These are phyloP conservation scores for Tenthredo notha DNA, from an alignment of 2,888 invertebrate genomes.

Conservation along the genomic window DNA sequence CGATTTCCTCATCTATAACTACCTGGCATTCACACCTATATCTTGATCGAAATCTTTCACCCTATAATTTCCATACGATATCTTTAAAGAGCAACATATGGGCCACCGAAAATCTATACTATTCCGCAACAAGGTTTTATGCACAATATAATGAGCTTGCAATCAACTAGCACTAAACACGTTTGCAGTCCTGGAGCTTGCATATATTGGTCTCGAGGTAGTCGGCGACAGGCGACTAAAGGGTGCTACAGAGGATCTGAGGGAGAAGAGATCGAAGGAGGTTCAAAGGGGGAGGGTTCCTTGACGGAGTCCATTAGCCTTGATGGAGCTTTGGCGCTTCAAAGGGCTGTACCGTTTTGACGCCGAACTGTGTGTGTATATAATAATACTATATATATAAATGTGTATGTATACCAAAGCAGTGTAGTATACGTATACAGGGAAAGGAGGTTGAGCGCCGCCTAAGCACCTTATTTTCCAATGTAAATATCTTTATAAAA, in stretches of 20 bases:
- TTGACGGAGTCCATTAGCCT: constrained; percentile 73
- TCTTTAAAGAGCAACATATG: not conserved
- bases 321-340: constrained; percentile 71
- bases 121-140: constrained; percentile 60
- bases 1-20: not conserved
- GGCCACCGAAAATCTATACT: not conserved
- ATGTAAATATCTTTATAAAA: constrained; percentile 43
- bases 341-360: constrained; percentile 74
- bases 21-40: not conserved
- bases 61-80: not conserved
- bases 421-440: constrained; percentile 54
- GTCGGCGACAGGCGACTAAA: constrained; percentile 46
- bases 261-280: constrained; percentile 45
- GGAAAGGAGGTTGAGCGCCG: constrained; percentile 36
- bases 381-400: constrained; percentile 48
- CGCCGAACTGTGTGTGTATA: constrained; percentile 64
- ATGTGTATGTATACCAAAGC: constrained; percentile 41
- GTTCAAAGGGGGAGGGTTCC: constrained; percentile 51
- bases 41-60: not conserved
- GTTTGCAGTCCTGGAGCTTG: constrained; percentile 14
- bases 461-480: constrained; percentile 50
- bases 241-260: constrained; percentile 50
- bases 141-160: constrained; percentile 69
- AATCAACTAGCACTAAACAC: constrained; percentile 68
- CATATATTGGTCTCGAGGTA: not conserved